Evolutionary conservation across 2,797 vertebrate species (phyloP).

Genomic region (Chiloscyllium punctatum): DNA sequence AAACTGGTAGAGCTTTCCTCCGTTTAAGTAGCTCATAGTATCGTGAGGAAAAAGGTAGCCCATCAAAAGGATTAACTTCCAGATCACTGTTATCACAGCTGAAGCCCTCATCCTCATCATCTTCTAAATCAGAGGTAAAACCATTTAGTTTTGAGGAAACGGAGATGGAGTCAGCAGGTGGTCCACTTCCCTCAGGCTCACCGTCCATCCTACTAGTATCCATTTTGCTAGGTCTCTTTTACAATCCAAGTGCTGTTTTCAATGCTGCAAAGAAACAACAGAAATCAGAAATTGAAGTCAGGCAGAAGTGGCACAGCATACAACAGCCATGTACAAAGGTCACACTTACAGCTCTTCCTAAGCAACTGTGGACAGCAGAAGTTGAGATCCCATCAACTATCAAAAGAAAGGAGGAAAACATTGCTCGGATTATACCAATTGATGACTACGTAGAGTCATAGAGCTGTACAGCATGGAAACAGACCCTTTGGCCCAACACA

Average conservation of each 20-base stretch:
- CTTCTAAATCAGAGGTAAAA: slow-evolving; percentile 47
- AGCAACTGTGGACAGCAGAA: neutral
- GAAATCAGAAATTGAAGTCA: neutral
- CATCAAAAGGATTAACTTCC: slow-evolving; percentile 89
- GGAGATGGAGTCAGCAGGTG: slow-evolving; percentile 57
- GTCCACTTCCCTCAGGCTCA: neutral
- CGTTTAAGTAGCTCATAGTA: slow-evolving; percentile 79
- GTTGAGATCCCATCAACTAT: neutral
- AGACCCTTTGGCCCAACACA: too few species aligned
- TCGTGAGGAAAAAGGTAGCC: slow-evolving; percentile 83
- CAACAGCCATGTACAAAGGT: neutral
- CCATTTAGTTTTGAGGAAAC: slow-evolving; percentile 56
- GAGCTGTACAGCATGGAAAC: too few species aligned
- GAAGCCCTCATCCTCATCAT: slow-evolving; percentile 45
- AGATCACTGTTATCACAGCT: slow-evolving; percentile 60
- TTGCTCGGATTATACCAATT: neutral
- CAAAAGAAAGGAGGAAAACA: neutral
- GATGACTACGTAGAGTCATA: too few species aligned
- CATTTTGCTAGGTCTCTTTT: neutral
- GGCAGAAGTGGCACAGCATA: neutral
- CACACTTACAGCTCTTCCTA: neutral
- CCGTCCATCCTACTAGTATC: neutral
- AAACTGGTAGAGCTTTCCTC: slow-evolving; percentile 66
- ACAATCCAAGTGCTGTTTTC: neutral
- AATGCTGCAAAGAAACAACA: slow-evolving; percentile 1